Conservation (phyloP, 2,888 invertebrate species). For the Mythimna vitellina region DNA sequence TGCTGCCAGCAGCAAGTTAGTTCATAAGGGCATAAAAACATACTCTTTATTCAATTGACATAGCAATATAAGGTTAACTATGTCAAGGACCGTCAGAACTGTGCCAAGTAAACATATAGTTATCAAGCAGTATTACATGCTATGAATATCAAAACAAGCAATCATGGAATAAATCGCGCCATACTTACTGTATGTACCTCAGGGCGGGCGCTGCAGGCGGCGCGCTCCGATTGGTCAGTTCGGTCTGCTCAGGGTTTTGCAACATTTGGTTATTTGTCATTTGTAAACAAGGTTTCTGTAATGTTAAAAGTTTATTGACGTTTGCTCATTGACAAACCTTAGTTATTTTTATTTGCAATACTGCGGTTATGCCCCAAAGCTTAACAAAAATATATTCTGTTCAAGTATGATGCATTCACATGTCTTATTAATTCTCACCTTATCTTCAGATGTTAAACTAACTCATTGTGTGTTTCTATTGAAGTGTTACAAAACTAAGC, state of each 20-base stretch:
- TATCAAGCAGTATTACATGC: constrained; percentile 51
- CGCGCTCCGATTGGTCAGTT: constrained; percentile 65
- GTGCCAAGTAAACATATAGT: constrained; percentile 60
- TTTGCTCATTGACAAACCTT: constrained; percentile 3
- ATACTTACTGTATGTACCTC: constrained; percentile 69
- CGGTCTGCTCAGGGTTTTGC: constrained; percentile 44
- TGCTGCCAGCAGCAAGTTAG: too few relatives aligned
- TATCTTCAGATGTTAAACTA: neutral
- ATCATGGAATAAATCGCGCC: constrained; percentile 62
- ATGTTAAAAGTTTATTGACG: constrained; percentile 28
- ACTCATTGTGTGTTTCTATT: neutral
- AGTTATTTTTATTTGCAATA: neutral
- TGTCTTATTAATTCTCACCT: too few relatives aligned
- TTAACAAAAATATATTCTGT: too few relatives aligned
- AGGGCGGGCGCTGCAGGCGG: constrained; percentile 63
- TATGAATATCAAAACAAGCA: constrained; percentile 56
- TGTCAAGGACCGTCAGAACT: constrained; percentile 53
- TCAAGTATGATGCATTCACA: too few relatives aligned
- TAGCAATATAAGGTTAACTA: constrained; percentile 25
- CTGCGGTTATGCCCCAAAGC: neutral
- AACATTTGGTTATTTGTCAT: constrained; percentile 65
- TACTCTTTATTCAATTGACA: constrained; percentile 9
- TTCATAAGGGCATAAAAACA: neutral
- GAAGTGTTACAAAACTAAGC: neutral
- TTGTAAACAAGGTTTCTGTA: neutral